These are phyloP conservation scores for Poecilia wingei DNA, from an alignment of 2,797 vertebrate genomes.

Conservation along the genomic window DNA sequence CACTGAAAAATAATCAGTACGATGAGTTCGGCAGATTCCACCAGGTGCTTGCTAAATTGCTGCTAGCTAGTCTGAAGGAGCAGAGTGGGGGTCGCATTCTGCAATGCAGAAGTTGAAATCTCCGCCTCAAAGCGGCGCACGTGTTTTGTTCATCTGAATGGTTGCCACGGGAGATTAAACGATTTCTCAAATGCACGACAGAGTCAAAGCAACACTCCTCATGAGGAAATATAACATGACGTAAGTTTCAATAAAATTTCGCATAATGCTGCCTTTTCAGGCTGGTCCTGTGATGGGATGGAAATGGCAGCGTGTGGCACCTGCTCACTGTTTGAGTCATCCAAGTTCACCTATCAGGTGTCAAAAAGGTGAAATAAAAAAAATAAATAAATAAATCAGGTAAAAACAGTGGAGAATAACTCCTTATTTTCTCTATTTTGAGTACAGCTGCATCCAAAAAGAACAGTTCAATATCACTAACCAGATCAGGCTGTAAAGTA, in stretches of 20 bases:
- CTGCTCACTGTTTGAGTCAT: background rate
- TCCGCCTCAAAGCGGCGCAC: no score
- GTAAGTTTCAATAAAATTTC: background rate
- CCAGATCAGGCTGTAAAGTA: background rate
- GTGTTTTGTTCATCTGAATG: no score
- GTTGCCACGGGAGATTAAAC: no score
- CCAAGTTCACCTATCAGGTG: background rate
- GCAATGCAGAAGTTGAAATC: no score
- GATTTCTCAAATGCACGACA: no score
- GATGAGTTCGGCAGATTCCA: no score
- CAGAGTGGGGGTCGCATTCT: no score
- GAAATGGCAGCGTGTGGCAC: background rate
- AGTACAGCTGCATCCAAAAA: background rate
- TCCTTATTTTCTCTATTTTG: background rate
- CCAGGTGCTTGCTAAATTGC: no score
- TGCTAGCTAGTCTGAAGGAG: no score
- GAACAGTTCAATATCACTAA: background rate
- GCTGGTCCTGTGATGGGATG: background rate
- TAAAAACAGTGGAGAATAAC: background rate
- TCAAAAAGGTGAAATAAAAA: background rate
- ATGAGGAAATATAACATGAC: no score
- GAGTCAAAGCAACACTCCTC: no score
- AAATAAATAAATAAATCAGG: background rate
- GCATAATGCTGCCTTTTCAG: background rate
- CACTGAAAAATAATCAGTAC: no score